phyloP scores from a whole-genome alignment of 2,888 invertebrate genomes.

The Ectemnius lituratus region DNA sequence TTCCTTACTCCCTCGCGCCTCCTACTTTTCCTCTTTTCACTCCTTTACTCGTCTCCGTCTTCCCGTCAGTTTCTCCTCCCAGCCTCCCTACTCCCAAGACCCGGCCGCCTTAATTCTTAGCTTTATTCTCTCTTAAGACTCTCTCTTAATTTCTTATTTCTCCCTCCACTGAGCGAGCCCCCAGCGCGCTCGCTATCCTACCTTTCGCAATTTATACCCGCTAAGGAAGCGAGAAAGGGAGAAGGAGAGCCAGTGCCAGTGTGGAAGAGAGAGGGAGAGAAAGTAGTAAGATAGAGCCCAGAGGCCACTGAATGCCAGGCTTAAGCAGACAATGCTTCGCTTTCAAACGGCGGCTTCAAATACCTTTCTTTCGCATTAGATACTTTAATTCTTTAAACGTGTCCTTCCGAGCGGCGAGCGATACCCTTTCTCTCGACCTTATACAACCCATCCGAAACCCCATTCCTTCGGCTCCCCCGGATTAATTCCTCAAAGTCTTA shows the following conservation, averaged over 20 bases:
- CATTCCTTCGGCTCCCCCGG: conserved; percentile 15
- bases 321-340: conserved; percentile 77
- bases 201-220: conserved; percentile 75
- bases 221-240: conserved; percentile 46
- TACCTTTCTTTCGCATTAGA: conserved; percentile 75
- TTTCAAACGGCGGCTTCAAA: conserved; percentile 73
- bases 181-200: conserved; percentile 56
- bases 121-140: conserved; percentile 78
- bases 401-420: conserved; percentile 55
- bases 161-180: conserved; percentile 57
- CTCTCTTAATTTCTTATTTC: conserved; percentile 78
- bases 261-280: conserved; percentile 53
- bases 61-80: conserved; percentile 37
- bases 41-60: conserved; percentile 32
- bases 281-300: conserved; percentile 14
- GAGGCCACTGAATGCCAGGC: conserved; percentile 75
- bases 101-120: conserved; percentile 77
- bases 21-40: conserved; percentile 31
- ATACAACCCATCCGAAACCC: conserved; percentile 36
- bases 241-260: conserved; percentile 41
- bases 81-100: conserved; percentile 38
- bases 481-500: conserved; percentile 22
- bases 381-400: conserved; percentile 77
- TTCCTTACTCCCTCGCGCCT: conserved; percentile 30
- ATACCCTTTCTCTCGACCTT: conserved; percentile 39